Conservation (phyloP, 2,113 vertebrate genomes). For the Falcunculus frontatus region DNA sequence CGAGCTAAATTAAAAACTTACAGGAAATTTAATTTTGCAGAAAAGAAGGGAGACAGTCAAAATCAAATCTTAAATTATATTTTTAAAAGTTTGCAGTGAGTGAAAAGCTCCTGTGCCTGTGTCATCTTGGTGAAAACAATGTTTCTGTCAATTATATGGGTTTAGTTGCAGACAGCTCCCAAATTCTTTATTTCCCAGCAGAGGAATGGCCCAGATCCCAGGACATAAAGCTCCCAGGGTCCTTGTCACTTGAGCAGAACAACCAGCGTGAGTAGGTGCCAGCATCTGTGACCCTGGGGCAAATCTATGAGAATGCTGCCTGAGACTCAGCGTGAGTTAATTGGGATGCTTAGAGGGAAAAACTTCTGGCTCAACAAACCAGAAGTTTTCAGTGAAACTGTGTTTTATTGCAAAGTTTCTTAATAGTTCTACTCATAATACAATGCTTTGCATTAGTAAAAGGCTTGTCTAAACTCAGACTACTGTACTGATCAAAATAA, state of each 20-base stretch:
- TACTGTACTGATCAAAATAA: neutral
- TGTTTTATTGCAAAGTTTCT: neutral
- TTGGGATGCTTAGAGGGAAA: neutral
- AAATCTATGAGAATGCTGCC: neutral
- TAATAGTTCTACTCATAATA: neutral
- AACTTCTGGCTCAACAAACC: neutral
- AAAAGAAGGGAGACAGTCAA: neutral
- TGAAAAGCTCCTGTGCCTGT: neutral
- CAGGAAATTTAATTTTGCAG: neutral
- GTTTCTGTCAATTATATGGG: neutral
- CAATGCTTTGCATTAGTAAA: neutral
- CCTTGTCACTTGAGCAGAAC: conserved; percentile 2
- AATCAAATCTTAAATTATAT: neutral
- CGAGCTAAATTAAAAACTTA: neutral
- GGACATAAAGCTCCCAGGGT: neutral
- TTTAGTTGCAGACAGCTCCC: neutral
- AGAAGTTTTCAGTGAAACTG: neutral
- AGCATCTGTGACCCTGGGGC: neutral
- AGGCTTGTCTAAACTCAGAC: neutral
- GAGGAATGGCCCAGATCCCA: conserved; percentile 25
- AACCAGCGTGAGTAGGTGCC: neutral
- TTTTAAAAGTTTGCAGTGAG: neutral
- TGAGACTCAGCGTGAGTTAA: neutral
- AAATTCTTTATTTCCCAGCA: neutral
- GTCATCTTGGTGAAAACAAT: neutral